These are phyloP conservation scores for Thumatha senex DNA, from an alignment of 2,888 invertebrate species.

Conservation along the genomic window DNA sequence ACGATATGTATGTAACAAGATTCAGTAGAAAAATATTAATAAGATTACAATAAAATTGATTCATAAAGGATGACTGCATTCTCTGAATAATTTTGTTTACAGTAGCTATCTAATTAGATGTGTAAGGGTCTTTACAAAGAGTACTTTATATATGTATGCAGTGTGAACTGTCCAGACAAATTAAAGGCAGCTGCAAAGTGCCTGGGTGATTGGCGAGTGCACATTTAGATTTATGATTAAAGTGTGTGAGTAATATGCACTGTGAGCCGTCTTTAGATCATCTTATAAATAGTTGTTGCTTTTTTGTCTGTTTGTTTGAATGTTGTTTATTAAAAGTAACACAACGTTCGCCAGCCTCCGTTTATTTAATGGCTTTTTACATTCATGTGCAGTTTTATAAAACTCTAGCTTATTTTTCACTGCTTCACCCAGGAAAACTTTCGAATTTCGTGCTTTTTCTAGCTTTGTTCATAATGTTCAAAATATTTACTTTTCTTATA, in stretches of 20 bases:
- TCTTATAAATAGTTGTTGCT: conserved; percentile 18
- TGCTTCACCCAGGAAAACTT: too few relatives aligned
- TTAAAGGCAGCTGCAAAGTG: conserved; percentile 72
- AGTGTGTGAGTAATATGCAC: conserved; percentile 36
- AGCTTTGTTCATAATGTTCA: too few relatives aligned
- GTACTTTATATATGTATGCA: conserved; percentile 38
- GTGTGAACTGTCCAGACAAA: conserved; percentile 69
- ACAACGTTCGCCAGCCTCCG: too few relatives aligned
- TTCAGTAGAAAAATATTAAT: too few relatives aligned
- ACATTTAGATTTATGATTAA: conserved; percentile 70
- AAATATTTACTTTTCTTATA: too few relatives aligned
- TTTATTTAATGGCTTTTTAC: too few relatives aligned
- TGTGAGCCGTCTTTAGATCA: conserved; percentile 30
- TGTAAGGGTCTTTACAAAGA: conserved; percentile 39
- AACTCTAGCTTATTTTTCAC: too few relatives aligned
- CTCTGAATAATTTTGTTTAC: conserved; percentile 11
- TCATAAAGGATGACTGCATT: too few relatives aligned
- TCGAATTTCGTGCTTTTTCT: too few relatives aligned
- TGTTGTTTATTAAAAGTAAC: background rate
- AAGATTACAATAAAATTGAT: too few relatives aligned
- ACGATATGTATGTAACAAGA: too few relatives aligned
- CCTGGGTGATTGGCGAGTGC: conserved; percentile 64
- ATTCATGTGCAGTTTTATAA: too few relatives aligned
- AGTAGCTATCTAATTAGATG: conserved; percentile 36
- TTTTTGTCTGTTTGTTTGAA: conserved; percentile 6